Percentiles rank a stretch among this genome's conserved stretches.
Conservation (phyloP, 2,888 invertebrate genomes). For the Tiliacea citrago region DNA sequence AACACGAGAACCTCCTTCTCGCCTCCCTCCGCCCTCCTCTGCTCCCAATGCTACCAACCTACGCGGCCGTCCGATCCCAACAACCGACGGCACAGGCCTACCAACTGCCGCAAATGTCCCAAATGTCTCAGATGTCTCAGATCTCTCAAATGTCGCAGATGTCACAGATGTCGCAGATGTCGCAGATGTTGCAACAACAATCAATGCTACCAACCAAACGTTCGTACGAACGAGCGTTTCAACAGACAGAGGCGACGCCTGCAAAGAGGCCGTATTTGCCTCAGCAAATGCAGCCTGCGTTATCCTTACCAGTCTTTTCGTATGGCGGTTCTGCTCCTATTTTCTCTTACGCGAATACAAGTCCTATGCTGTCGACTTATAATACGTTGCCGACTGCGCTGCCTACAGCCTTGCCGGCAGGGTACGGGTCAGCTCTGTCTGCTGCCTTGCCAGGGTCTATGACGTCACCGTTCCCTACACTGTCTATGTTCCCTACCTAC, state of each 20-base stretch:
- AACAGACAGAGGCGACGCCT: slow-evolving; percentile 87
- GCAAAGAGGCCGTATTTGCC: slow-evolving; percentile 86
- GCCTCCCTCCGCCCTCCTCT: slow-evolving; percentile 86
- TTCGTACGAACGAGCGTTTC: slow-evolving; percentile 93
- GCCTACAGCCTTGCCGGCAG: slow-evolving; percentile 80
- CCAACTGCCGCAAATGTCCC: slow-evolving; percentile 73
- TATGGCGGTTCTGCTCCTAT: slow-evolving; percentile 86
- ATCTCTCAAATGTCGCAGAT: slow-evolving; percentile 60
- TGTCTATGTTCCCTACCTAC: slow-evolving; percentile 85
- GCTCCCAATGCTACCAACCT: slow-evolving; percentile 74
- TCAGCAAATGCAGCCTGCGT: slow-evolving; percentile 81
- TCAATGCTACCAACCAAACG: slow-evolving; percentile 91
- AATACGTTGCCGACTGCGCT: slow-evolving; percentile 76
- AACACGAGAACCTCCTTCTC: slow-evolving; percentile 91
- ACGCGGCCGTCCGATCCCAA: slow-evolving; percentile 78
- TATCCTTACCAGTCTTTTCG: slow-evolving; percentile 89
- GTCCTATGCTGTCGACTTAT: slow-evolving; percentile 82
- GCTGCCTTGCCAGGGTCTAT: slow-evolving; percentile 79
- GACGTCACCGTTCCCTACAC: slow-evolving; percentile 75
- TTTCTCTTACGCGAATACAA: slow-evolving; percentile 85
- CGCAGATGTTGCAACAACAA: slow-evolving; percentile 71
- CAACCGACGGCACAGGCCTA: slow-evolving; percentile 71
- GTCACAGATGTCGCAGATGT: slow-evolving; percentile 60
- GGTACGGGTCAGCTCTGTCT: slow-evolving; percentile 80
- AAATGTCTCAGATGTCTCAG: slow-evolving; percentile 66